Conservation (phyloP, 2,797 vertebrate genomes). For the Zalophus californianus region DNA sequence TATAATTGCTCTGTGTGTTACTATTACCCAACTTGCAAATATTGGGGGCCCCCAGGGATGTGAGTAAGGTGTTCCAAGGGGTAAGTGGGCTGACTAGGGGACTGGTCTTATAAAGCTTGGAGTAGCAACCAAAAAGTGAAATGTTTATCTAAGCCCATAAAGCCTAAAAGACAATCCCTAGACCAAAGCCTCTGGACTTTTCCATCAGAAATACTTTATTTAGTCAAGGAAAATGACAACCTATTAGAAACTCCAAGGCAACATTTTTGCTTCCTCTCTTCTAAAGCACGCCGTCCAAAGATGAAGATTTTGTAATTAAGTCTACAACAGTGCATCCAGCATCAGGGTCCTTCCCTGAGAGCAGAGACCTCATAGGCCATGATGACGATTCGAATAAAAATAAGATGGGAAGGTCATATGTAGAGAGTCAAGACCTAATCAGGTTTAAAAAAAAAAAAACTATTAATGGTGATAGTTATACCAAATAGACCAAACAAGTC, state of each 20-base stretch:
- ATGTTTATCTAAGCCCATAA: not conserved
- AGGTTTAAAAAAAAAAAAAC: not conserved
- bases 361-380: not conserved
- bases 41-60: not conserved
- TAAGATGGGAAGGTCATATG: not conserved
- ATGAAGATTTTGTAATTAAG: not conserved
- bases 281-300: slow-evolving; percentile 36
- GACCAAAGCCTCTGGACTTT: not conserved
- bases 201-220: not conserved
- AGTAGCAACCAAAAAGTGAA: not conserved
- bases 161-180: not conserved
- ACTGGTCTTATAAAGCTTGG: not conserved
- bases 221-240: not conserved
- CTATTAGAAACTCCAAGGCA: not conserved
- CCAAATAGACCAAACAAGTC: not conserved
- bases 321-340: not conserved
- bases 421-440: not conserved
- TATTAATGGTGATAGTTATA: not conserved
- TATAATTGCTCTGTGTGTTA: not conserved
- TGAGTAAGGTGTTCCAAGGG: not conserved
- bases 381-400: not conserved
- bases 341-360: not conserved
- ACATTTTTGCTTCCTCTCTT: slow-evolving; percentile 11
- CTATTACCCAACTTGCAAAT: not conserved
- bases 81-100: not conserved